phyloP scores from a whole-genome alignment of 2,797 vertebrate genomes.

The Mionectes olivaceus region DNA sequence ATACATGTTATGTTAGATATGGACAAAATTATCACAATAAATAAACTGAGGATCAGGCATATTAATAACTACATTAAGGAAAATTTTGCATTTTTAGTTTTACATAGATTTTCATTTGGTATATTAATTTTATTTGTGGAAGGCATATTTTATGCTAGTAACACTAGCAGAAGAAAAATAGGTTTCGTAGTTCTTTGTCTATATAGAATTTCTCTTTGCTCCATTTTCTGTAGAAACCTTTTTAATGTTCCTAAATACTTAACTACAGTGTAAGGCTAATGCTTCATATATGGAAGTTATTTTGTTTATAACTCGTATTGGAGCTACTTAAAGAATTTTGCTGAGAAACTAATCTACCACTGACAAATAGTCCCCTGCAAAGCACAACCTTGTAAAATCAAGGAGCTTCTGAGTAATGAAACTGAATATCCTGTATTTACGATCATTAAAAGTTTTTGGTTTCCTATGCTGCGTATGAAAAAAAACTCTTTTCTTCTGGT shows the following conservation, averaged over 20 bases:
- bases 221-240: neutral
- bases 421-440: neutral
- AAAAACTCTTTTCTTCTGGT: neutral
- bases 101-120: neutral
- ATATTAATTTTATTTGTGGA: neutral
- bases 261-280: neutral
- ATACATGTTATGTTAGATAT: neutral
- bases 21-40: neutral
- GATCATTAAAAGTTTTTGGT: neutral
- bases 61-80: neutral
- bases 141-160: neutral
- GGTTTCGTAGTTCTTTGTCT: neutral
- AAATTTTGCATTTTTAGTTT: neutral
- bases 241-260: neutral
- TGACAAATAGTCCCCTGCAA: neutral
- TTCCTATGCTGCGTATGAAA: neutral
- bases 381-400: neutral
- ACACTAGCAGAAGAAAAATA: neutral
- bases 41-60: neutral
- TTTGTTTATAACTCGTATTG: neutral
- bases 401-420: constrained; percentile 7
- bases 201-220: neutral
- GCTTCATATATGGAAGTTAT: neutral
- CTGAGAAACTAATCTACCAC: neutral
- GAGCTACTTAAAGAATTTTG: constrained; percentile 10